phyloP scores from a whole-genome alignment of 2,113 vertebrate species.

The Neodon shergylaensis region DNA sequence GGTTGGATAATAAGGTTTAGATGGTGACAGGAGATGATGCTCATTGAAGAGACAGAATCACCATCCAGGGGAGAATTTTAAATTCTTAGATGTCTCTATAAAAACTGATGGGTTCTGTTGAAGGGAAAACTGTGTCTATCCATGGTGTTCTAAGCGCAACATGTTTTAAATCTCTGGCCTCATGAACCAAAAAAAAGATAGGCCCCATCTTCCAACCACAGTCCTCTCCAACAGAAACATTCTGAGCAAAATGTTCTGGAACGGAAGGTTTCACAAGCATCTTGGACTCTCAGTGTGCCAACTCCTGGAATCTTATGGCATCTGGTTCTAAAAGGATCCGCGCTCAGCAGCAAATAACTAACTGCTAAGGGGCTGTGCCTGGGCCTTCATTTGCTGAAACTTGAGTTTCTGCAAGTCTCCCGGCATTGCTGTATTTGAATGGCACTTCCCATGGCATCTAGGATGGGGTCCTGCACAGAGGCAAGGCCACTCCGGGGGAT shows the following conservation, averaged over 20 bases:
- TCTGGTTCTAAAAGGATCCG: not conserved
- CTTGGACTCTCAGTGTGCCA: not conserved
- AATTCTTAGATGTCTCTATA: not conserved
- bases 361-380: rapidly evolving
- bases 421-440: rapidly evolving
- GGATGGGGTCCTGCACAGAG: rapidly evolving
- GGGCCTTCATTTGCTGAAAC: not conserved
- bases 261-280: not conserved
- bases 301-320: not conserved
- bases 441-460: not conserved
- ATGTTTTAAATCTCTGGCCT: not conserved
- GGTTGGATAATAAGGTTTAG: rapidly evolving
- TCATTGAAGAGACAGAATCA: rapidly evolving
- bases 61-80: not conserved
- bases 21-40: not conserved
- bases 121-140: not conserved
- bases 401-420: not conserved
- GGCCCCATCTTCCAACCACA: not conserved
- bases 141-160: not conserved
- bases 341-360: too few species aligned
- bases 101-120: not conserved
- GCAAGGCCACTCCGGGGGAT: rapidly evolving
- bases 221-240: not conserved
- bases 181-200: not conserved
- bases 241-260: not conserved